phyloP scores from a whole-genome alignment of 2,113 vertebrate species.

The Cottus gobio region DNA sequence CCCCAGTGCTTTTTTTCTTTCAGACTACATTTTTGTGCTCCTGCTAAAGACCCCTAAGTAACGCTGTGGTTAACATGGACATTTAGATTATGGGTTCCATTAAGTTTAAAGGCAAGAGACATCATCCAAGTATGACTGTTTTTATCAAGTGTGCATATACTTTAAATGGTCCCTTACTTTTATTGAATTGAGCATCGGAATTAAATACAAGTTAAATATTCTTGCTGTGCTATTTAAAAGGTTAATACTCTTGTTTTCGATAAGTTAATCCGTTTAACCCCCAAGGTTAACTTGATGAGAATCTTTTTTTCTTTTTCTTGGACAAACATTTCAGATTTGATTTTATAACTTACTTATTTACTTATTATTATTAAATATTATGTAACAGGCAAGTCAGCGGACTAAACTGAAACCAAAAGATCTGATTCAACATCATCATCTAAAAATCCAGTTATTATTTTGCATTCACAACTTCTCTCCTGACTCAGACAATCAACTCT shows the following conservation, averaged over 20 bases:
- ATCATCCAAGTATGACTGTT: neutral
- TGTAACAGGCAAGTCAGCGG: neutral
- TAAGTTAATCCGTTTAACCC: neutral
- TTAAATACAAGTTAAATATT: neutral
- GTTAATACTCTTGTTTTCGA: neutral
- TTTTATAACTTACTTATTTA: neutral
- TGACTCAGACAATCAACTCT: constrained; percentile 44
- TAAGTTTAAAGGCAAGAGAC: constrained; percentile 14
- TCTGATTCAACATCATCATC: neutral
- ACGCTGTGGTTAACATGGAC: neutral
- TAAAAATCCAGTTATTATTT: neutral
- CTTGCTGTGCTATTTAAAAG: neutral
- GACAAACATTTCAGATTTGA: neutral
- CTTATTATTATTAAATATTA: neutral
- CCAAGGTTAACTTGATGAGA: neutral
- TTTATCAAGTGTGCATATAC: neutral
- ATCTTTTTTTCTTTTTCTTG: neutral
- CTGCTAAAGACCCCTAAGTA: neutral
- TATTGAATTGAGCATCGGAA: neutral
- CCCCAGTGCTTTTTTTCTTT: neutral
- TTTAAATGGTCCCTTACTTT: neutral
- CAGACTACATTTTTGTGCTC: neutral
- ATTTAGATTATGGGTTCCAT: neutral
- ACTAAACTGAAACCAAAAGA: neutral
- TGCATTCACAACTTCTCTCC: constrained; percentile 34